These are phyloP conservation scores for Pantelozetes paolii DNA, from an alignment of 2,888 invertebrate genomes.

Conservation along the genomic window DNA sequence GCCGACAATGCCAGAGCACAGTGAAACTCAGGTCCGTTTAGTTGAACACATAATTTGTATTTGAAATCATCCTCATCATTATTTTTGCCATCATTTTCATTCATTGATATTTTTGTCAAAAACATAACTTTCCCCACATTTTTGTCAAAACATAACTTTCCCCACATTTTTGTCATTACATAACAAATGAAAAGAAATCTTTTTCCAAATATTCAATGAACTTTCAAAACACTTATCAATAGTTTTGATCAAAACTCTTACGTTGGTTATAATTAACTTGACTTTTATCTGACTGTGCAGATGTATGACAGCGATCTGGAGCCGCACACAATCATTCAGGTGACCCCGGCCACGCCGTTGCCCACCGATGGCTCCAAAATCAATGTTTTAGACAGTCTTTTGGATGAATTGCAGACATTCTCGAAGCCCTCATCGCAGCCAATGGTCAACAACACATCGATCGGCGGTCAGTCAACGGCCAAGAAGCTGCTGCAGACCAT, in stretches of 20 bases:
- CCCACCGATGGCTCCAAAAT: conserved; percentile 55
- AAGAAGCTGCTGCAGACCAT: conserved; percentile 13
- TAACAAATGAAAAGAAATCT: too few relatives aligned
- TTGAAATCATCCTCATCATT: background rate
- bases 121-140: background rate
- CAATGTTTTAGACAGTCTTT: conserved; percentile 94
- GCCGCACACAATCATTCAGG: conserved; percentile 48
- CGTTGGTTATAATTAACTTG: background rate
- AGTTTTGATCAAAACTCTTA: too few relatives aligned
- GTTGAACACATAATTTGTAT: background rate
- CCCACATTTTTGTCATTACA: too few relatives aligned
- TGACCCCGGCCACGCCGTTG: conserved; percentile 46
- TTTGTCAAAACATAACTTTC: too few relatives aligned
- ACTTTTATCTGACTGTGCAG: conserved; percentile 17
- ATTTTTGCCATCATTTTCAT: background rate
- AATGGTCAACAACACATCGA: background rate
- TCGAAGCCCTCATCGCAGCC: conserved; percentile 62
- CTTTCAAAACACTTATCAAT: too few relatives aligned
- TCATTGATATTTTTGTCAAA: background rate
- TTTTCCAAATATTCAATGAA: too few relatives aligned
- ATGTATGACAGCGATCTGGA: conserved; percentile 43
- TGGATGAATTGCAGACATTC: conserved; percentile 87
- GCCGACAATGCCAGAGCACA: conserved; percentile 43
- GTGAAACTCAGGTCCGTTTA: conserved; percentile 34
- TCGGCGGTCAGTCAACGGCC: conserved; percentile 28